These are phyloP conservation scores for Xylota sylvarum DNA, from an alignment of 2,888 invertebrate genomes.

Conservation along the genomic window DNA sequence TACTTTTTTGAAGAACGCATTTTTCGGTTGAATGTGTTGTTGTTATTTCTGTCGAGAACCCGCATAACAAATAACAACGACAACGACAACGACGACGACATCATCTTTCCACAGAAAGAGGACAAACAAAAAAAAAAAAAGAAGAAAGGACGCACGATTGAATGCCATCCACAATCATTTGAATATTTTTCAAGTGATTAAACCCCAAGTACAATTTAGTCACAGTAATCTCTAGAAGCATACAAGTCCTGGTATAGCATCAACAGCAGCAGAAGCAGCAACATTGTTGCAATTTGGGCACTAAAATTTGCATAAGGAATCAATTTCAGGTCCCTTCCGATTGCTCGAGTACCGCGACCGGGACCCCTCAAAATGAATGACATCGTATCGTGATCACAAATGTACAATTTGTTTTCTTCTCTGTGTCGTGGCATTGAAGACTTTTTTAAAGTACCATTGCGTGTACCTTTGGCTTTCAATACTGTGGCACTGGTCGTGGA, in stretches of 20 bases:
- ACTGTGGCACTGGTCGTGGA: constrained; percentile 60
- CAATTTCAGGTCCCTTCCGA: constrained; percentile 75
- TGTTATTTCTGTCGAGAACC: constrained; percentile 43
- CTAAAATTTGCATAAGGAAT: constrained; percentile 76
- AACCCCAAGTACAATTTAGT: constrained; percentile 74
- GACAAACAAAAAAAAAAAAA: constrained; percentile 11
- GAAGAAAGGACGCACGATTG: constrained; percentile 70
- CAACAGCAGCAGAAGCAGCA: constrained; percentile 25
- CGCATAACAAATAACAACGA: constrained; percentile 68
- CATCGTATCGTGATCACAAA: constrained; percentile 67
- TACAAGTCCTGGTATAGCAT: not conserved
- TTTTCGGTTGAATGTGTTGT: constrained; percentile 28
- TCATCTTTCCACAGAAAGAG: constrained; percentile 20
- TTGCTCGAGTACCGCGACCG: constrained; percentile 35
- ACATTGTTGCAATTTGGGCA: constrained; percentile 74
- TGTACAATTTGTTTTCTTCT: constrained; percentile 70
- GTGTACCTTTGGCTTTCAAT: constrained; percentile 66
- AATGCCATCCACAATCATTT: constrained; percentile 74
- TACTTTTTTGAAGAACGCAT: constrained; percentile 62
- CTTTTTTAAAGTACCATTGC: constrained; percentile 65
- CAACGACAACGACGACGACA: constrained; percentile 15
- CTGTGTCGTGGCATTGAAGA: constrained; percentile 57
- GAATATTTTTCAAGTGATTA: constrained; percentile 77
- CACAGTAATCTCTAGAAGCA: constrained; percentile 68
- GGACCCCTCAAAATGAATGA: constrained; percentile 52